Percentiles rank a stretch among this genome's conserved stretches.
Evolutionary conservation across 2,113 vertebrate species (phyloP).

Genomic region (Ellobius talpinus): DNA sequence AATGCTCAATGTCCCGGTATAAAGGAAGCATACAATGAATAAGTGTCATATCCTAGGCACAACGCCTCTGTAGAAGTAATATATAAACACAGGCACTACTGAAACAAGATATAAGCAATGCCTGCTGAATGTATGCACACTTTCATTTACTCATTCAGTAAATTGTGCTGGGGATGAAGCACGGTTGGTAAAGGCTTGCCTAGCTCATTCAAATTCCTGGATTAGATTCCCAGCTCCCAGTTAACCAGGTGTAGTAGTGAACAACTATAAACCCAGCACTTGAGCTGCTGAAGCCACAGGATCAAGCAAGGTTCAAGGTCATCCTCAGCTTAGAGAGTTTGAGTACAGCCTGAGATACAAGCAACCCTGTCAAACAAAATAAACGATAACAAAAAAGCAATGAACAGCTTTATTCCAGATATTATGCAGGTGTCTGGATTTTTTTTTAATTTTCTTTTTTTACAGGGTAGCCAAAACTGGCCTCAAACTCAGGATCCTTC

Average conservation of each 20-base stretch:
- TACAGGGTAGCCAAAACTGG: neutral
- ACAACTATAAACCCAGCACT: neutral
- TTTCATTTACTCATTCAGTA: conserved; percentile 50
- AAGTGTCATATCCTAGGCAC: neutral
- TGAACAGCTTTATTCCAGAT: conserved; percentile 16
- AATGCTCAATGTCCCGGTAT: neutral
- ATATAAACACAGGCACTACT: neutral
- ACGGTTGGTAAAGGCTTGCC: neutral
- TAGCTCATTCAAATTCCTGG: too few species aligned
- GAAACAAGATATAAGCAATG: neutral
- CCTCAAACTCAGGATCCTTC: neutral
- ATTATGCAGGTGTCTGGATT: neutral
- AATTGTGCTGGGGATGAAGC: neutral
- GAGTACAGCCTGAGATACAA: neutral
- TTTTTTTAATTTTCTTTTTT: neutral
- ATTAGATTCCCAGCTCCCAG: neutral
- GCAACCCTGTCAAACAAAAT: neutral
- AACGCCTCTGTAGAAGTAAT: conserved; percentile 13
- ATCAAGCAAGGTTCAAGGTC: neutral
- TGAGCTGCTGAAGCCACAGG: neutral
- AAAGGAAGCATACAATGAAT: conserved; percentile 19
- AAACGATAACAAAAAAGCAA: neutral
- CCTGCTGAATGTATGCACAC: conserved; percentile 29
- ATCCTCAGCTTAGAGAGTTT: neutral
- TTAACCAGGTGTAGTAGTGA: neutral